phyloP scores from a whole-genome alignment of 2,113 vertebrate species.

The Cyprinus carpio region DNA sequence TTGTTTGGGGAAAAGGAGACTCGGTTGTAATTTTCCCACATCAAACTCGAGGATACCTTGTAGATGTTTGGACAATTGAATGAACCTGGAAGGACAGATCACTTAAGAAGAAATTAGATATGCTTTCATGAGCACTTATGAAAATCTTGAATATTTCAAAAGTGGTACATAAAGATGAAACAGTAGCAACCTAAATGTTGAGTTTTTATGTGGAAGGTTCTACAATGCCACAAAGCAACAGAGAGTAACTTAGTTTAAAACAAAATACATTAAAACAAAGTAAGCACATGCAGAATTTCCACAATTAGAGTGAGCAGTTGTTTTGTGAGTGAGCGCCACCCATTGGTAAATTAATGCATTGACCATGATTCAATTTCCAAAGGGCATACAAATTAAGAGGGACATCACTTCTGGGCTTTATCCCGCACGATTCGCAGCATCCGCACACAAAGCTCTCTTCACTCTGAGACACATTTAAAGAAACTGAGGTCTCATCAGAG shows the following conservation, averaged over 20 bases:
- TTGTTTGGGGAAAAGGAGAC: constrained; percentile 40
- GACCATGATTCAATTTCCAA: constrained; percentile 18
- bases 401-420: constrained; percentile 49
- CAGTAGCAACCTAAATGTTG: background rate
- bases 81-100: background rate
- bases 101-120: background rate
- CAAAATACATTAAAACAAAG: background rate
- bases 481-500: constrained; percentile 52
- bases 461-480: constrained; percentile 47
- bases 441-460: constrained; percentile 46
- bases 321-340: constrained; percentile 60
- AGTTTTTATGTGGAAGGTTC: background rate
- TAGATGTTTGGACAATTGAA: background rate
- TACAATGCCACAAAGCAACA: background rate
- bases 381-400: constrained; percentile 46
- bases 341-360: constrained; percentile 42
- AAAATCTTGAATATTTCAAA: background rate
- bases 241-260: background rate
- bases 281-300: constrained; percentile 1
- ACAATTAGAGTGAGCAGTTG: constrained; percentile 26
- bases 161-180: background rate
- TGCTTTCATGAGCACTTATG: background rate
- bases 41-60: background rate
- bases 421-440: constrained; percentile 40
- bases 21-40: constrained; percentile 1